Evolutionary conservation across 1,140 invertebrate genomes (phyloP), one percentile per base, ranked within the genome.

Genomic region (Pseudobourletiella spinata): DNA sequence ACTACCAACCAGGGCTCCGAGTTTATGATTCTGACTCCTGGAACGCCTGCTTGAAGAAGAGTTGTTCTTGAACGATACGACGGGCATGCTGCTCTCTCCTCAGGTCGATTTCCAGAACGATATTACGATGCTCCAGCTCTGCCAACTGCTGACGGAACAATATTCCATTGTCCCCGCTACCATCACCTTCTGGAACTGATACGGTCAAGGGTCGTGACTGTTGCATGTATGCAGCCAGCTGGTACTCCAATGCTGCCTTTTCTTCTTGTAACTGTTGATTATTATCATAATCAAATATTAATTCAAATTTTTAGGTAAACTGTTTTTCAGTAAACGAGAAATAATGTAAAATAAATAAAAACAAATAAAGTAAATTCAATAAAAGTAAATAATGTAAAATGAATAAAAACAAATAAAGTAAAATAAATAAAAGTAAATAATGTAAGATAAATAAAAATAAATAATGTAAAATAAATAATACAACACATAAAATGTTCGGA

Each of bases 1-100:
- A 48, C 22, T 48, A 11, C 46, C 46, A 11, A 48, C 46, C 6
- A 48, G 24, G 24, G 46, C 6, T 8, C 46, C 46, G 11, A 48
- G 18, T 48, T 48, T 48, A 48, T 48, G 46, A 48, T 48, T 48
- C 46, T 48, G 46, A 48, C 46, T 48, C 46, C 57, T 42, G 24
- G 65, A n/a, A 54, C 3, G 65, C 29, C 25, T 63, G 60, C 4
- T 52, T 25, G 39, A 67, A 67, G 20, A 69, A 65, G 1, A 69
- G 26, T 51, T 66, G 67, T 22, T 66, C 67, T 60, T 69, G 64
- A 14, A 66, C 55, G 3, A 66, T 25, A 14, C 62, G 32, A 18
- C 67, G 14, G 15, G 61, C 64, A 32, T 69, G 51, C 24, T 43
- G 50, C 35, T 69, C 64, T 26, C 67, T 29, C 29, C 52, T 25